Evolutionary conservation across 2,113 vertebrate genomes (phyloP).

Genomic region (Lophotis ruficrista): DNA sequence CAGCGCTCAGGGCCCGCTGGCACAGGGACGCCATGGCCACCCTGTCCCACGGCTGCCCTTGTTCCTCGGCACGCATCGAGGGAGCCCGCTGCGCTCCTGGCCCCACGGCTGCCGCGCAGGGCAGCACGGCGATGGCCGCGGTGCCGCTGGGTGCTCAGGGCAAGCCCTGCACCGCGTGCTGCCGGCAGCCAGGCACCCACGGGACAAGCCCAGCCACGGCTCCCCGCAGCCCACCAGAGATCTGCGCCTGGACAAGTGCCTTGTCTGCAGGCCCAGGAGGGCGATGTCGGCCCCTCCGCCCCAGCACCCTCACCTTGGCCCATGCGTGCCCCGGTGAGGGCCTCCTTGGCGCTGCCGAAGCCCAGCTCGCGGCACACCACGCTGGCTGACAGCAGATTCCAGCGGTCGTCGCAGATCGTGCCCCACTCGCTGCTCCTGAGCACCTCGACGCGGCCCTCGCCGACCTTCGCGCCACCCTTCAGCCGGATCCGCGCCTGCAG

Average conservation of each 20-base stretch:
- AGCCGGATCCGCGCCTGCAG: constrained; percentile 81
- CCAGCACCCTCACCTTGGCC: constrained; percentile 85
- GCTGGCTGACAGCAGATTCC: constrained; percentile 90
- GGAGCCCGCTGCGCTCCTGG: rapidly evolving
- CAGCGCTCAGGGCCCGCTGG: not conserved
- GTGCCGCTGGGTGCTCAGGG: not conserved
- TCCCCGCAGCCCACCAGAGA: not conserved
- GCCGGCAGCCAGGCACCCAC: not conserved
- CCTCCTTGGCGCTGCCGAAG: constrained; percentile 93
- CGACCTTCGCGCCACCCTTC: constrained; percentile 85
- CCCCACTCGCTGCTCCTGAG: constrained; percentile 90
- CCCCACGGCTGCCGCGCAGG: rapidly evolving
- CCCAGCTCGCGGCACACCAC: constrained; percentile 96
- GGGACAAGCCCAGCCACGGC: rapidly evolving
- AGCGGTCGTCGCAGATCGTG: constrained; percentile 92
- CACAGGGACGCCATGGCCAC: not conserved
- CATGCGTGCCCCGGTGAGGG: constrained; percentile 91
- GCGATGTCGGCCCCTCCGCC: rapidly evolving
- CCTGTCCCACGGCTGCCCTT: not conserved
- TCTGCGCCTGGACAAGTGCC: rapidly evolving
- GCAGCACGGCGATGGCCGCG: rapidly evolving
- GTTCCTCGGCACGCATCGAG: rapidly evolving
- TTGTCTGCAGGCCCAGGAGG: rapidly evolving
- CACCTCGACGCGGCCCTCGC: constrained; percentile 94
- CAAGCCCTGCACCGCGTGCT: rapidly evolving